These are phyloP conservation scores for Creontiades dilutus DNA, from an alignment of 2,888 invertebrate genomes.

Conservation along the genomic window DNA sequence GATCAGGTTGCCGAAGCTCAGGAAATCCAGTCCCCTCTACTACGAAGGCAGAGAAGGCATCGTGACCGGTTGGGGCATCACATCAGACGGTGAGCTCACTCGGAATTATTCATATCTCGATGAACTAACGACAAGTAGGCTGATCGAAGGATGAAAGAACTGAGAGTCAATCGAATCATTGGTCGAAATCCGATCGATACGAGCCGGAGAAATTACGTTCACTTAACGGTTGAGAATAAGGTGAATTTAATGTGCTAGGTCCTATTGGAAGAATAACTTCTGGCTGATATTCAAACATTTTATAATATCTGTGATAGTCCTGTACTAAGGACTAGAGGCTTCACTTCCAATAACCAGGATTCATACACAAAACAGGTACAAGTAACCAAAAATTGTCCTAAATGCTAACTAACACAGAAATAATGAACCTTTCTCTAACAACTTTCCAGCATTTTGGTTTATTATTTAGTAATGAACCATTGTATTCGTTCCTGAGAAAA, in stretches of 20 bases:
- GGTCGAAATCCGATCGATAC: background rate
- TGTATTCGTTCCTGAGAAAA: no score
- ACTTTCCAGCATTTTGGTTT: no score
- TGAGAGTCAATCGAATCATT: background rate
- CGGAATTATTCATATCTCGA: slow-evolving; percentile 21
- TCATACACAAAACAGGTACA: no score
- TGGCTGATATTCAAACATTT: no score
- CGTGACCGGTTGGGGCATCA: slow-evolving; percentile 57
- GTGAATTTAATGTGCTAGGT: background rate
- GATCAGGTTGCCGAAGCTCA: slow-evolving; percentile 45
- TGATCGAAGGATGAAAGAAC: background rate
- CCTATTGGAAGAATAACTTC: no score
- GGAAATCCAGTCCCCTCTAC: slow-evolving; percentile 17
- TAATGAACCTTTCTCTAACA: no score
- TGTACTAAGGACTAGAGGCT: no score
- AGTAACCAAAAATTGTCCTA: no score
- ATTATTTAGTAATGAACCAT: no score
- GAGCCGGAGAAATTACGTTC: background rate
- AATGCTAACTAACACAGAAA: no score
- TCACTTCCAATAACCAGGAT: no score
- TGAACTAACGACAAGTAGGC: background rate
- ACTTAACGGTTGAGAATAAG: background rate
- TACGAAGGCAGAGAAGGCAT: slow-evolving; percentile 58
- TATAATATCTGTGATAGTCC: no score
- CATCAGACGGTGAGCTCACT: slow-evolving; percentile 50